Evolutionary conservation across 2,797 vertebrate species (phyloP), one percentile per base, ranked within the genome.

Genomic region (Sternarchorhynchus goeldii): DNA sequence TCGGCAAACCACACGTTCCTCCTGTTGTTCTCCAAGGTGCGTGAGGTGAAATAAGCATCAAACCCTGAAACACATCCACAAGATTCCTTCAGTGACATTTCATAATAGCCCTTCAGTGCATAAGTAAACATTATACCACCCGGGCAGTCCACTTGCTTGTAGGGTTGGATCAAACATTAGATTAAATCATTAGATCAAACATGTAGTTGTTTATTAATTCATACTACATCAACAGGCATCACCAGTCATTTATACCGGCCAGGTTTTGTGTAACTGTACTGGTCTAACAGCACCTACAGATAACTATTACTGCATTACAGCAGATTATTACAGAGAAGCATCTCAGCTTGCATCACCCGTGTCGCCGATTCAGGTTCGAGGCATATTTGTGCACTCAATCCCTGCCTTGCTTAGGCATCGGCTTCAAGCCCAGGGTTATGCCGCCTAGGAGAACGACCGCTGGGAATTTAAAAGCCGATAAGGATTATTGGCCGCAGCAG

Each of bases 1-100:
- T 98, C 97, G 0, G 96, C 96, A 66, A 99, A 99, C 97, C 97
- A 99, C 0, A 99, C 96, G 0, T 99, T 98, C 88, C 97, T 94
- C 67, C 96, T 85, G 89, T 99, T 99, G 90, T 99, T 99, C 88
- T 99, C 96, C 83, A 99, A 88, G 0, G 95, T 97, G 17, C 96
- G 93, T 0, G 95, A 95, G 0, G 89, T 97, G 83, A 99, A 99
- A 63, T 98, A 99, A 4, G 90, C 75, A 62, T 99, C 97, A 0
- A 99, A 99, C 0, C 95, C 97, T 98, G 89, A 55, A 74, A 75
- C 63, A 65, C 63, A n/a, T 32, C 29, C 32, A 5, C 17, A 18
- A 31, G 16, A 20, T 65, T 65, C 16, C 12, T 39, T 34, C 14
- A 12, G 45, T 50, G 12, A 50, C 45, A 12, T 12, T 50, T 10